phyloP scores from a whole-genome alignment of 1,140 invertebrate genomes.

The Procambarus virginalis region DNA sequence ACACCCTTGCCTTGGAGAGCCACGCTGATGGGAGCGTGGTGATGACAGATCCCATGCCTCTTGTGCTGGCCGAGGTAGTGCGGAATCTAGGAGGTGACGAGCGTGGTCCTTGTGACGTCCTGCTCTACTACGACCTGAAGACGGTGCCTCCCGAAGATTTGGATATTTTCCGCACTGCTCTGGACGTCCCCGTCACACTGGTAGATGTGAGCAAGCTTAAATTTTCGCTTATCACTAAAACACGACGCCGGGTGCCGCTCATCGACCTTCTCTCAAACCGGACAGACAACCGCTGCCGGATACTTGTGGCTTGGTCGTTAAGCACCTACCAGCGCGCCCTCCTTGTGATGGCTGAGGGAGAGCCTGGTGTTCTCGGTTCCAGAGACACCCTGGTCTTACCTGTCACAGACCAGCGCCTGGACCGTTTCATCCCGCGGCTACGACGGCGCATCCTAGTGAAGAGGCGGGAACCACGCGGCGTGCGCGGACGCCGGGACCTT shows the following conservation, averaged over 20 bases:
- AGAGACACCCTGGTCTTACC: constrained; percentile 53
- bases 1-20: background rate
- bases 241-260: constrained; percentile 33
- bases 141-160: constrained; percentile 44
- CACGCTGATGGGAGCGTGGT: background rate
- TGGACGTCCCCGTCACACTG: constrained; percentile 46
- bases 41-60: constrained; percentile 24
- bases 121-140: constrained; percentile 56
- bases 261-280: constrained; percentile 49
- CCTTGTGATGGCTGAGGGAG: constrained; percentile 49
- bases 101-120: constrained; percentile 46
- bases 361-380: constrained; percentile 45
- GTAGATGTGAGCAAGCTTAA: constrained; percentile 57
- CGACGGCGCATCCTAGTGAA: constrained; percentile 55
- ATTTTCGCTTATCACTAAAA: constrained; percentile 57
- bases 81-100: constrained; percentile 34
- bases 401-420: constrained; percentile 55
- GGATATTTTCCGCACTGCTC: background rate
- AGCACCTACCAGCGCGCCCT: constrained; percentile 58
- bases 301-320: constrained; percentile 59
- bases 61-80: constrained; percentile 49
- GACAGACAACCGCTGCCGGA: constrained; percentile 53
- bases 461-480: background rate
- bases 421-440: constrained; percentile 58
- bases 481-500: constrained; percentile 22